Percentiles rank a stretch among this genome's conserved stretches.
phyloP scores from a whole-genome alignment of 1,140 invertebrate genomes.

The Trachymyrmex septentrionalis region DNA sequence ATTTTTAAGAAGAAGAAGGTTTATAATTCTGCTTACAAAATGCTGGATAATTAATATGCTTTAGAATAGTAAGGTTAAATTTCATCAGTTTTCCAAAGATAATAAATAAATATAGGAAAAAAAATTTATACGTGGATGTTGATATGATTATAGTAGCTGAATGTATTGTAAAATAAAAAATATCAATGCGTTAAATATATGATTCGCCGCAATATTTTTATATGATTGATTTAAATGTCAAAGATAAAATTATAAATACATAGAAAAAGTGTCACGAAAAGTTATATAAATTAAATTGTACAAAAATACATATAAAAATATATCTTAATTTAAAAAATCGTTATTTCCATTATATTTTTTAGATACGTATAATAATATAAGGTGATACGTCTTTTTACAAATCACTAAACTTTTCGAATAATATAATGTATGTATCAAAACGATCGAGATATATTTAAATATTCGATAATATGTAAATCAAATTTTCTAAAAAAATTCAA shows the following conservation, averaged over 20 bases:
- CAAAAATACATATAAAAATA: neutral
- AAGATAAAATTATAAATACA: conserved; percentile 26
- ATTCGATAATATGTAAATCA: neutral
- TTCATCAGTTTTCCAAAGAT: neutral
- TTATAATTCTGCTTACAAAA: neutral
- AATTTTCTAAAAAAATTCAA: neutral
- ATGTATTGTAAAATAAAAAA: neutral
- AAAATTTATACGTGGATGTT: neutral
- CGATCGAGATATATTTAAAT: neutral
- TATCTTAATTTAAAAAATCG: neutral
- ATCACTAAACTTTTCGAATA: neutral
- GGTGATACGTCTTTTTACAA: neutral
- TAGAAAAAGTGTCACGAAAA: neutral
- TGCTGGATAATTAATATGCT: neutral
- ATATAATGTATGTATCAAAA: neutral
- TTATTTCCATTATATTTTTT: conserved; percentile 1
- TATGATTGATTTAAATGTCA: conserved; percentile 22
- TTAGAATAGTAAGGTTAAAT: neutral
- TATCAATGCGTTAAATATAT: conserved; percentile 4
- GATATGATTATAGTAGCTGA: neutral
- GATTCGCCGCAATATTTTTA: conserved; percentile 31
- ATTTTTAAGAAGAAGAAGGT: neutral
- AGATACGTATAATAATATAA: neutral
- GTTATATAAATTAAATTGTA: conserved; percentile 8
- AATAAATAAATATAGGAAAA: neutral